Percentiles rank a stretch among this genome's conserved stretches.
These are phyloP conservation scores for Helicoverpa armigera DNA, from an alignment of 1,140 invertebrate species.

Conservation along the genomic window DNA sequence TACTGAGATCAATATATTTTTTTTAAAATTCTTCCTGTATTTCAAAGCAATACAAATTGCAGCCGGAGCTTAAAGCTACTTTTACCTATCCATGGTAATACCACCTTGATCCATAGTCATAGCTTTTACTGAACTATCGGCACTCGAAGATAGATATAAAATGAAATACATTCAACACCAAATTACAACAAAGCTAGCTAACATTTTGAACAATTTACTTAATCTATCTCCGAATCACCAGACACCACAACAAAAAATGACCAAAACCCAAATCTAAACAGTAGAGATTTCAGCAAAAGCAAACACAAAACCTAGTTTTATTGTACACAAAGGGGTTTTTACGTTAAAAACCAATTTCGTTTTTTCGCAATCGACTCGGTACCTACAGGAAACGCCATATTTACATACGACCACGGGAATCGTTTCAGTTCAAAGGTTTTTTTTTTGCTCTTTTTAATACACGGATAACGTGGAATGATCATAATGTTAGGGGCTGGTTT, in stretches of 20 bases:
- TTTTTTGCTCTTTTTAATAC: constrained; percentile 20
- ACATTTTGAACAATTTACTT: too few relatives aligned
- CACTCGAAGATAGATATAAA: too few relatives aligned
- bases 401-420: constrained; percentile 33
- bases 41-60: too few relatives aligned
- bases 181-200: too few relatives aligned
- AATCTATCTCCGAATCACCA: too few relatives aligned
- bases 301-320: constrained; percentile 19
- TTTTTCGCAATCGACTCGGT: constrained; percentile 9
- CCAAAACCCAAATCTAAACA: background rate
- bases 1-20: too few relatives aligned
- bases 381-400: constrained; percentile 24
- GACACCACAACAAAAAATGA: background rate
- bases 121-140: too few relatives aligned
- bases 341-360: constrained; percentile 29
- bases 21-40: too few relatives aligned
- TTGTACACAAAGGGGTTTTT: constrained; percentile 20
- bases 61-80: too few relatives aligned
- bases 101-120: too few relatives aligned
- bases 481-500: background rate
- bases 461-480: background rate
- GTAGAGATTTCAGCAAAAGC: background rate
- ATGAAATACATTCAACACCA: too few relatives aligned
- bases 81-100: too few relatives aligned
- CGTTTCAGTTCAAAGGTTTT: constrained; percentile 29